Base-by-base conservation (phyloP, 2,888 invertebrate species). In the Boloria euphrosyne region DNA sequence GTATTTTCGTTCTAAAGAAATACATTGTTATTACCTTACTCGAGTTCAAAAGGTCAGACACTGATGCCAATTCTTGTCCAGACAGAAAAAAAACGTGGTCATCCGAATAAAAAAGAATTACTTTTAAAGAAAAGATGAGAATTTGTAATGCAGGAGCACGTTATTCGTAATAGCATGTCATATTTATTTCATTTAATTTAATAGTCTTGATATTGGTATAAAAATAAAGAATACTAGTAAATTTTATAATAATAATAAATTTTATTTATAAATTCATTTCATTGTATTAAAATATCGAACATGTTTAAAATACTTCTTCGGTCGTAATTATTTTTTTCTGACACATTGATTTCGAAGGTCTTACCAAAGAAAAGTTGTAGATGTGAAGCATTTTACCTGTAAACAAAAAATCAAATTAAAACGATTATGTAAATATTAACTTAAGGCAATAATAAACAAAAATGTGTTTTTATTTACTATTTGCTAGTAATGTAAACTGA, bases 21-120 rank as follows among this genome's bases (percentile, higher is more conserved):
- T 65, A 46, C 14, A 59, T 38, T 52, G 43, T 58, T 27, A 31
- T 65, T 27, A 43, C 43, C 43, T 63, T 50, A 57, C 43, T 55
- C 17, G 31, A 65, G 52, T 46, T 64, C 43, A 27, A 62, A 47
- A 54, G 59, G 58, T 65, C 58, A 58, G 46, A 27, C 52, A 49
- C n/a, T 50, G 27, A 44, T 46, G 51, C 31, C 58, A 58, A 64
- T 51, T 38, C 46, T 31, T 44, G 16, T n/a, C 51, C 64, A 58
- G 64, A 58, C 64, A 52, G 44, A 64, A 52, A 52, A 64, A 57
- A 58, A 65, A 47, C 17, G 47, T 47, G 31, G 38, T 46, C 44
- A 18, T 44, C 17, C 27, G 49, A 64, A 58, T 58, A 46, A 51
- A 27, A 44, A 64, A 57, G 46, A 43, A 64, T 49, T 49, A 31